These are phyloP conservation scores for Lamproptera curius DNA, from an alignment of 2,888 invertebrate species.

Conservation along the genomic window DNA sequence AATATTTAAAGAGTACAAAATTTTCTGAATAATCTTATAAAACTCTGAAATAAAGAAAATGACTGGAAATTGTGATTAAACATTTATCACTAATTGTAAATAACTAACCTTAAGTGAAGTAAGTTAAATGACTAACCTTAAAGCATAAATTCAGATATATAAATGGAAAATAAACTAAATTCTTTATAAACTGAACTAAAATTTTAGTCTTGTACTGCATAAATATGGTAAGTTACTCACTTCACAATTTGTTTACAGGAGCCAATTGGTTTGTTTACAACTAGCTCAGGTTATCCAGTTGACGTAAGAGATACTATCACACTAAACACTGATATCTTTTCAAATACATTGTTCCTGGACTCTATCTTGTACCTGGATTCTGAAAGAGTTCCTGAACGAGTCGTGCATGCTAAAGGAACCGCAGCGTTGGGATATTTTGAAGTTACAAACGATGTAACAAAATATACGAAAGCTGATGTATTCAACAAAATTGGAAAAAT, in stretches of 20 bases:
- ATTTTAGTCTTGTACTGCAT: too few relatives aligned
- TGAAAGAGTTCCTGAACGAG: constrained; percentile 94
- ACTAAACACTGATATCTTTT: constrained; percentile 80
- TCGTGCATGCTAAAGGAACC: constrained; percentile 95
- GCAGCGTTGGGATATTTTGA: constrained; percentile 92
- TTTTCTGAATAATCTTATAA: too few relatives aligned
- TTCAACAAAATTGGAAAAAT: constrained; percentile 86
- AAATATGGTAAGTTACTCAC: not conserved
- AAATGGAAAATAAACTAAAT: too few relatives aligned
- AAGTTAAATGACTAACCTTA: too few relatives aligned
- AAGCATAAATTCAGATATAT: too few relatives aligned
- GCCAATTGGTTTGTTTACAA: constrained; percentile 79
- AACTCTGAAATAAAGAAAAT: too few relatives aligned
- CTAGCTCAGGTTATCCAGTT: constrained; percentile 87
- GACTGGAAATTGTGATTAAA: too few relatives aligned
- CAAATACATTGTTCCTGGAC: constrained; percentile 34
- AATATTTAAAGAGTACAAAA: not conserved
- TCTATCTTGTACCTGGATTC: constrained; percentile 83
- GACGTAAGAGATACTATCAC: constrained; percentile 83
- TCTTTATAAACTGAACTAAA: too few relatives aligned
- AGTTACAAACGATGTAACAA: constrained; percentile 87
- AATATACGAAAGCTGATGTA: constrained; percentile 85
- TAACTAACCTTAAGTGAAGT: too few relatives aligned
- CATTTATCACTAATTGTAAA: too few relatives aligned
- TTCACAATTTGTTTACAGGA: constrained; percentile 46